Base-by-base conservation (phyloP, 1,140 invertebrate genomes). In the Alviniconcha marisindica region DNA sequence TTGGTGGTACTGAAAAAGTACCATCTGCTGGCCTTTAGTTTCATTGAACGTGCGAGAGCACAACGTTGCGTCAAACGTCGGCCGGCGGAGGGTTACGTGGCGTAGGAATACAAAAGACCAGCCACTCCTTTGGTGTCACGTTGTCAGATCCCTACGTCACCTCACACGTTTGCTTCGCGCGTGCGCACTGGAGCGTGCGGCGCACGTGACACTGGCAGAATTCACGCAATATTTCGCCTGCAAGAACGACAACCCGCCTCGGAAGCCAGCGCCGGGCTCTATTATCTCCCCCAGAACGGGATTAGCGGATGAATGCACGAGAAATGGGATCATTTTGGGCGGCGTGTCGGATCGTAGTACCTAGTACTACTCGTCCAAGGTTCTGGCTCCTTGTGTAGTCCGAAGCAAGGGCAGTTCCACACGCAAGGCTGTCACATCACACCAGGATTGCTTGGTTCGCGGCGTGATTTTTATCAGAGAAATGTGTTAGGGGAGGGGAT, bases 111-210 rank as follows among this genome's bases (percentile, higher is more conserved):
- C 71, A 73, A 42, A 73, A 40, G 36, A 40, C 10, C 71, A 10
- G 36, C 21, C 71, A 3, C 71, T n/a, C 71, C 71, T 38, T 42
- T 10, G 40, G 71, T 73, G 71, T 42, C 71, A 73, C 38, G 71
- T 73, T 73, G 71, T 73, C 71, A 73, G 38, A 44, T 73, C 71
- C 38, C 71, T 42, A 40, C 71, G 71, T 73, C 71, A 73, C 38
- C 36, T 73, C 36, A 73, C 71, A 73, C 71, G 71, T 73, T 38
- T 18, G 38, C 36, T 73, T 10, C 71, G 38, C 36, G 71, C 71
- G 71, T 73, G 71, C 71, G 71, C 71, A 42, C 38, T 73, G 71
- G 40, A 42, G 38, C 38, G 71, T 73, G 38, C 10, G 40, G 40
- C 36, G 38, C 71, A 73, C 71, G 71, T 73, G 71, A 73, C 71